Percentiles rank a stretch among this genome's conserved stretches.
Evolutionary conservation across 2,888 invertebrate species (phyloP).

Genomic region (Trichopria drosophilae): DNA sequence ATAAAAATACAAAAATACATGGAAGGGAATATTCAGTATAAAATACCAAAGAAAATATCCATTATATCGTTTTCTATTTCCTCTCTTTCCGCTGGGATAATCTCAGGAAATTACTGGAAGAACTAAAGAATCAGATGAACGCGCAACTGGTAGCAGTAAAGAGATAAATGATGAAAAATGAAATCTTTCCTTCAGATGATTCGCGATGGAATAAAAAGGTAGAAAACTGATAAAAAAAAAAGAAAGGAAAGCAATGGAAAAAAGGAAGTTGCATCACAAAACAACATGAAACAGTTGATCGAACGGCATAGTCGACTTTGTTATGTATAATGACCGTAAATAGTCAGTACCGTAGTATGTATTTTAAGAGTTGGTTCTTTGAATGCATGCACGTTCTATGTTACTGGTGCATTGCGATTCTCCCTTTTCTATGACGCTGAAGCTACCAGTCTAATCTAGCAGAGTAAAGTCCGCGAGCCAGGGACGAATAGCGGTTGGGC

Average conservation of each 20-base stretch:
- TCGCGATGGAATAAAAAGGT: background rate
- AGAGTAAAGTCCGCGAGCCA: too few relatives aligned
- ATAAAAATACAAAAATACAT: too few relatives aligned
- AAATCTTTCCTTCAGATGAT: conserved; percentile 1
- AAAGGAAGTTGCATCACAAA: too few relatives aligned
- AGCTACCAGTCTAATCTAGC: too few relatives aligned
- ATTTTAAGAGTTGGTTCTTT: conserved; percentile 51
- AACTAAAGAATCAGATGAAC: background rate
- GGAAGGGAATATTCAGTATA: too few relatives aligned
- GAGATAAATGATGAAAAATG: background rate
- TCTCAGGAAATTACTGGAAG: conserved; percentile 28
- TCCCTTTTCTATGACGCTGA: too few relatives aligned
- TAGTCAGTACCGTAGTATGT: conserved; percentile 48
- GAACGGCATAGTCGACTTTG: conserved; percentile 37
- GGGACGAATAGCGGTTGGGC: too few relatives aligned
- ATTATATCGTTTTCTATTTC: too few relatives aligned
- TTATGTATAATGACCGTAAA: too few relatives aligned
- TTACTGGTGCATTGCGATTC: too few relatives aligned
- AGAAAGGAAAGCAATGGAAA: background rate
- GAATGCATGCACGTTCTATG: conserved; percentile 44
- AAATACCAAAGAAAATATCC: too few relatives aligned
- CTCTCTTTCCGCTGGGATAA: conserved; percentile 20
- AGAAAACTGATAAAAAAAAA: conserved; percentile 12
- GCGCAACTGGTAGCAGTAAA: conserved; percentile 1
- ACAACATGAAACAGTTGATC: conserved; percentile 23